A percentile compares a stretch with the other conserved stretches of the same genome.
phyloP scores from a whole-genome alignment of 37 sponge, comb jelly and placozoan genomes.

The Diacarnus erythraeanus region DNA sequence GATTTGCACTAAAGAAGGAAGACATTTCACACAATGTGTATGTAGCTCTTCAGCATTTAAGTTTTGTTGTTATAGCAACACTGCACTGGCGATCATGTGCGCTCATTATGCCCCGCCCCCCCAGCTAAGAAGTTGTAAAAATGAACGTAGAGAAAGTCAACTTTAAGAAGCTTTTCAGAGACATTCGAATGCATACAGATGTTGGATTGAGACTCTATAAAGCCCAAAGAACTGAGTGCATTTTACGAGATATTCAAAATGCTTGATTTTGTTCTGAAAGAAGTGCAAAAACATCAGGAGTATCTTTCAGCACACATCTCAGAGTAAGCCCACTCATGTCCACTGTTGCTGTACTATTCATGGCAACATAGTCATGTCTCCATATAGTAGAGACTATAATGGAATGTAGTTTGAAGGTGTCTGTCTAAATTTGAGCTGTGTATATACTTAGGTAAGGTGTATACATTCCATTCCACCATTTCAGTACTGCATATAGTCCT shows the following conservation, averaged over 20 bases:
- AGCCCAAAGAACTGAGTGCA: background rate
- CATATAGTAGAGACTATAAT: no score
- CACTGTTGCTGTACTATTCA: no score
- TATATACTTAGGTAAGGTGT: no score
- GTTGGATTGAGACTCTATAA: constrained; percentile 55
- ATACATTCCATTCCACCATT: no score
- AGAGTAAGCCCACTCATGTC: no score
- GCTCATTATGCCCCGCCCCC: background rate
- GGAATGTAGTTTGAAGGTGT: no score
- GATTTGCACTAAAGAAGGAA: constrained; percentile 70
- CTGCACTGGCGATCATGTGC: background rate
- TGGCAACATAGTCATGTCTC: no score
- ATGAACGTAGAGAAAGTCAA: constrained; percentile 15
- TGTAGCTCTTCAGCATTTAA: no score
- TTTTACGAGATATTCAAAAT: constrained; percentile 41
- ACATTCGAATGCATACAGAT: constrained; percentile 43
- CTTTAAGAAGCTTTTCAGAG: constrained; percentile 58
- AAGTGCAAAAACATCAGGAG: constrained; percentile 36
- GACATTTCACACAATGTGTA: constrained; percentile 31
- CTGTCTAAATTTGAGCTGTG: no score
- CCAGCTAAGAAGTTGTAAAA: background rate
- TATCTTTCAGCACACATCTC: constrained; percentile 14
- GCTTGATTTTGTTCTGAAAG: constrained; percentile 17
- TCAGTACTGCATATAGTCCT: no score
- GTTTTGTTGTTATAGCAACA: background rate